Conservation (phyloP, 2,888 invertebrate genomes). For the Gymnosoma rotundatum region DNA sequence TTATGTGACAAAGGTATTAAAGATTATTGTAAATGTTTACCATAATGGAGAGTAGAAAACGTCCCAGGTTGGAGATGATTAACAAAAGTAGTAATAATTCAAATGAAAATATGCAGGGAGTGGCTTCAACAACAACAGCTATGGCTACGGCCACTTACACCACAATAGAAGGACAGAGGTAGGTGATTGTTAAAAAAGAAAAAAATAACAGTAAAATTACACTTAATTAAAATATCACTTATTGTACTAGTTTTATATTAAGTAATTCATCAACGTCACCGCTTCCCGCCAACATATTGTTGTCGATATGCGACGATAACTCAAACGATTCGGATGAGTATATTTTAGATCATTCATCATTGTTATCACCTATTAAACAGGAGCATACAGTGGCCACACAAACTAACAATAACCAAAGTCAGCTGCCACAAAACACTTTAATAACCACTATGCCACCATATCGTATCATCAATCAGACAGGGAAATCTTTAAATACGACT, state of each 20-base stretch:
- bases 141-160: slow-evolving; percentile 52
- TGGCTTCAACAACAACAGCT: slow-evolving; percentile 53
- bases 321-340: slow-evolving; percentile 78
- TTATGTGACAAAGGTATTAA: slow-evolving; percentile 33
- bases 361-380: slow-evolving; percentile 74
- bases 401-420: slow-evolving; percentile 51
- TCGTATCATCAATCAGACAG: slow-evolving; percentile 69
- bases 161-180: slow-evolving; percentile 70
- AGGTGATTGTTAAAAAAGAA: not conserved
- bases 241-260: slow-evolving; percentile 69
- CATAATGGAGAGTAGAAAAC: slow-evolving; percentile 71
- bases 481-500: slow-evolving; percentile 41
- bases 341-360: slow-evolving; percentile 73
- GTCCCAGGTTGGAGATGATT: slow-evolving; percentile 69
- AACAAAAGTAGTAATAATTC: slow-evolving; percentile 64
- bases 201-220: not conserved
- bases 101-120: slow-evolving; percentile 64
- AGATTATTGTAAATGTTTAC: slow-evolving; percentile 43
- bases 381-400: slow-evolving; percentile 70
- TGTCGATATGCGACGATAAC: slow-evolving; percentile 78
- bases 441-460: slow-evolving; percentile 66
- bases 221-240: not conserved
- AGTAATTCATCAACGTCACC: slow-evolving; percentile 56
- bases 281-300: slow-evolving; percentile 72
- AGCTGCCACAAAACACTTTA: slow-evolving; percentile 39